Evolutionary conservation across 2,888 invertebrate genomes (phyloP).

Genomic region (Margaritifera margaritifera): DNA sequence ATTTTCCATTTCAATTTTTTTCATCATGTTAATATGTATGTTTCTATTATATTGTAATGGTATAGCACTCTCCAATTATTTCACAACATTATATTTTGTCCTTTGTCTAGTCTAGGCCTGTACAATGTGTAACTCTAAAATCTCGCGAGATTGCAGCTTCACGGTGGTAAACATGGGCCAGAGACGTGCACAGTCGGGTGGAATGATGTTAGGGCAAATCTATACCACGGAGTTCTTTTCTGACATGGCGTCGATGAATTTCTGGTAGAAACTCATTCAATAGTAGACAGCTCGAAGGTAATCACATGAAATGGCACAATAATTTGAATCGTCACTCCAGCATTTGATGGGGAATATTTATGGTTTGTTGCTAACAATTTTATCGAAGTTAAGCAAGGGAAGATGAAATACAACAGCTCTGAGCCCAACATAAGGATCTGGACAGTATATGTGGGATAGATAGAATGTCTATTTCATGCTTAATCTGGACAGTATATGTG

Average conservation of each 20-base stretch:
- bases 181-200: constrained; percentile 28
- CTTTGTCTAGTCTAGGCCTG: constrained; percentile 21
- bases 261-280: background rate
- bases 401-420: constrained; percentile 22
- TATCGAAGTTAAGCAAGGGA: constrained; percentile 9
- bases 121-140: constrained; percentile 23
- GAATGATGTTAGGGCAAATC: constrained; percentile 27
- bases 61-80: constrained; percentile 34
- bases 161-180: constrained; percentile 19
- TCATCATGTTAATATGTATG: too few relatives aligned
- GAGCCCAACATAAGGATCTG: constrained; percentile 28
- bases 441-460: constrained; percentile 20
- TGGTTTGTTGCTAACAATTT: constrained; percentile 37
- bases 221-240: constrained; percentile 27
- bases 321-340: constrained; percentile 32
- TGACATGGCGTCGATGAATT: constrained; percentile 22
- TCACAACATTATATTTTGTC: constrained; percentile 22
- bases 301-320: constrained; percentile 12
- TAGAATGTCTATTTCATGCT: constrained; percentile 24
- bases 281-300: constrained; percentile 8
- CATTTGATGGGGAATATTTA: constrained; percentile 28
- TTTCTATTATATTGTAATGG: too few relatives aligned
- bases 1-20: too few relatives aligned
- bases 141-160: constrained; percentile 7
- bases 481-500: constrained; percentile 26